Base-by-base conservation (phyloP, 2,797 vertebrate genomes). In the Microhierax caerulescens region DNA sequence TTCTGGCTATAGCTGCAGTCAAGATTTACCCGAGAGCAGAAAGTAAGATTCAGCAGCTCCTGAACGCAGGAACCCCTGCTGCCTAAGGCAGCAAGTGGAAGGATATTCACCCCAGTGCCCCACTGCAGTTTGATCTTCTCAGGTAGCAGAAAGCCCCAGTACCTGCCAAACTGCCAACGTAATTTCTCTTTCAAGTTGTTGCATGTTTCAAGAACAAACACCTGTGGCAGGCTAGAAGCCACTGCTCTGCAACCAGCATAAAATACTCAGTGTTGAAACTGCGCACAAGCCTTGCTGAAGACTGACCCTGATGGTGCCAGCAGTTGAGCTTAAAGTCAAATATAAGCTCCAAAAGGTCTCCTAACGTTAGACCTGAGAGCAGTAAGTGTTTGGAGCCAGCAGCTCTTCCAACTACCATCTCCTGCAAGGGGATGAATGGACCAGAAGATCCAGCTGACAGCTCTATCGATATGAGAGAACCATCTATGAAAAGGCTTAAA, bases 361-460 rank as follows among this genome's bases (percentile, higher is more conserved):
- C 30, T 12, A 51, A 14, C 0, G 0, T 25, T 16, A 8, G 16
- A 54, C 13, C 23, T 21, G 21, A 56, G 61, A 72, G 67, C 57
- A 61, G 51, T 3, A 25, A 41, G 10, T 3, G 10, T 39, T 4
- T 61, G 78, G 50, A 78, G 69, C 28, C 8, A 25, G 32, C 36
- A 86, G 56, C 45, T 70, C 45, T 11, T 48, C 65, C 77, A 37
- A 3, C 6, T 43, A 30, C 8, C 0, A 8, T 23, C 56, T n/a
- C 21, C 61, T 61, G 28, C 5, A 37, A 28, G 37, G 25, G 32
- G 14, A 1, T 15, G 45, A 53, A n/a, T 0, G 8, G 56, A 37
- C 7, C 61, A 74, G 19, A 50, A 54, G 50, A 41, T 57, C 41
- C 48, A 48, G 36, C 19, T 10, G 13, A 51, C 67, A 75, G 50